Evolutionary conservation across 2,797 vertebrate genomes (phyloP).

Genomic region (Lemur catta): DNA sequence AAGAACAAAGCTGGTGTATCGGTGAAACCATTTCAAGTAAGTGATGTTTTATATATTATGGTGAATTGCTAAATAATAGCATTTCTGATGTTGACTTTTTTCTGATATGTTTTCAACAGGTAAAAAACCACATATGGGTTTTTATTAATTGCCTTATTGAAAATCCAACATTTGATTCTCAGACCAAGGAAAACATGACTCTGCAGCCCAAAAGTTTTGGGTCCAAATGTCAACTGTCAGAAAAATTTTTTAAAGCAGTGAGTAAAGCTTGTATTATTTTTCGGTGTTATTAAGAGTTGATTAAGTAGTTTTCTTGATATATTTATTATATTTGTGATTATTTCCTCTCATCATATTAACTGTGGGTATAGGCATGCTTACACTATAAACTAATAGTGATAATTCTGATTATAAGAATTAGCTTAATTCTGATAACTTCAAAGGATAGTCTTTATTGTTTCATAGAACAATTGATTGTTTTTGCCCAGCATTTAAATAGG

Average conservation of each 20-base stretch:
- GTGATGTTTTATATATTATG: constrained; percentile 45
- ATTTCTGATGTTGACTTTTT: constrained; percentile 50
- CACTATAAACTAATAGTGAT: neutral
- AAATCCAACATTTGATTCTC: constrained; percentile 94
- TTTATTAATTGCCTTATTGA: constrained; percentile 94
- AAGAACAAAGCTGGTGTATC: constrained; percentile 95
- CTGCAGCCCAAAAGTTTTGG: constrained; percentile 94
- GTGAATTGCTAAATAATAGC: neutral
- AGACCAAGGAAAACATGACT: constrained; percentile 96
- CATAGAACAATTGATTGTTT: constrained; percentile 28
- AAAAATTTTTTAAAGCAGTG: constrained; percentile 97
- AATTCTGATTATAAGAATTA: no score
- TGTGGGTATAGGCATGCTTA: neutral
- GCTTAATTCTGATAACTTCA: constrained; percentile 37
- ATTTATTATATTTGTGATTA: constrained; percentile 29
- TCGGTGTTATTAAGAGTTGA: constrained; percentile 24
- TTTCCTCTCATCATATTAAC: constrained; percentile 7
- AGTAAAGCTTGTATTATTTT: constrained; percentile 77
- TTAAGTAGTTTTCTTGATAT: constrained; percentile 23
- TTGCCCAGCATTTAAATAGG: neutral
- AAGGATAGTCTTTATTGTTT: neutral
- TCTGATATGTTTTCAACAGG: constrained; percentile 84
- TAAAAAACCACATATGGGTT: constrained; percentile 95
- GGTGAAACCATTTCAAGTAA: constrained; percentile 94
- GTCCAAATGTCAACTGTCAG: constrained; percentile 93